A percentile compares a stretch with the other conserved stretches of the same genome.
phyloP scores from a whole-genome alignment of 2,113 vertebrate species.

The Elephas maximus region DNA sequence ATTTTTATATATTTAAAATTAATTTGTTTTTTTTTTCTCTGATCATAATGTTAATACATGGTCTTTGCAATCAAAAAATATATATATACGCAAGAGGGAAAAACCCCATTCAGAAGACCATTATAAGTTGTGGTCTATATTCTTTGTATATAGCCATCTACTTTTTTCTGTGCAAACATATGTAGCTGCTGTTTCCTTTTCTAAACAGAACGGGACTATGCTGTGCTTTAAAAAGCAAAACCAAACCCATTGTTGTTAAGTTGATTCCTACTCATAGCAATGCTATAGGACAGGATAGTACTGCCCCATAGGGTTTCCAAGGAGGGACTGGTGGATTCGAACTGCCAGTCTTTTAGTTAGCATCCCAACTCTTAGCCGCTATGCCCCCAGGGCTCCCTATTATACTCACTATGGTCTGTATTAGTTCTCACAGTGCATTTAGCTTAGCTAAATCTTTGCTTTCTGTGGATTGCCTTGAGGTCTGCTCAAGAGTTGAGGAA shows the following conservation, averaged over 20 bases:
- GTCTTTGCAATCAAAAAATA: neutral
- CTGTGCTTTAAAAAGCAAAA: too few relatives aligned
- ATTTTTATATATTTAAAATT: constrained; percentile 59
- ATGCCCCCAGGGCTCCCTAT: neutral
- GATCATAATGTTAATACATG: neutral
- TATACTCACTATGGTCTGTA: neutral
- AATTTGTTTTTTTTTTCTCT: neutral
- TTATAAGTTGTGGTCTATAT: neutral
- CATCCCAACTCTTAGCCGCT: too few relatives aligned
- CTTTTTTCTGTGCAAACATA: neutral
- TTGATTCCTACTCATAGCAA: too few relatives aligned
- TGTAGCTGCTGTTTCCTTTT: neutral
- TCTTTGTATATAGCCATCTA: neutral
- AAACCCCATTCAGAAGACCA: neutral
- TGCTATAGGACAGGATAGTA: too few relatives aligned
- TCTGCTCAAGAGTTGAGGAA: neutral
- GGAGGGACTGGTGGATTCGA: too few relatives aligned
- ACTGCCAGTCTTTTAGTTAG: too few relatives aligned
- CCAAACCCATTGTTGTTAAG: too few relatives aligned
- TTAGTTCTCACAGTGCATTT: constrained; percentile 32
- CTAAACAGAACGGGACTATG: neutral
- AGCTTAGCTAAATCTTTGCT: neutral
- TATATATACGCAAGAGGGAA: neutral
- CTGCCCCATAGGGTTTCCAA: too few relatives aligned
- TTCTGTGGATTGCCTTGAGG: neutral